These are phyloP conservation scores for Parauchenoglanis ngamensis DNA, from an alignment of 2,797 vertebrate genomes.

Conservation along the genomic window DNA sequence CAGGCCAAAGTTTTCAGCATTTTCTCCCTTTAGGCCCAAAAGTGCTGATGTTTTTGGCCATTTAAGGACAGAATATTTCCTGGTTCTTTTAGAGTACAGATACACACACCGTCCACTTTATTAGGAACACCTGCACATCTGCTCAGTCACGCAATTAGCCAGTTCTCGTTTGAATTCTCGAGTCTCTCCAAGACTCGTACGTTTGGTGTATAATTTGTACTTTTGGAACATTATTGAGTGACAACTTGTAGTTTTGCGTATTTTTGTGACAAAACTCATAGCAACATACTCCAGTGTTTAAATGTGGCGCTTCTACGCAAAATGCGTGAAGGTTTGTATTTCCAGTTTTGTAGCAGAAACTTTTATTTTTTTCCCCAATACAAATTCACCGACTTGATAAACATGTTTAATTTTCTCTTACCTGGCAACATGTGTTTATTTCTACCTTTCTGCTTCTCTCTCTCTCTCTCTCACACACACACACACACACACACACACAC, in stretches of 20 bases:
- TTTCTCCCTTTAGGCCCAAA: not conserved
- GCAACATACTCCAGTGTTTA: too few relatives aligned
- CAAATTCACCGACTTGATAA: not conserved
- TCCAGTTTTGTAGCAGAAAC: not conserved
- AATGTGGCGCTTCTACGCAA: too few relatives aligned
- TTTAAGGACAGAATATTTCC: not conserved
- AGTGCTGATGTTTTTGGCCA: not conserved
- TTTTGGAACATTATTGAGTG: not conserved
- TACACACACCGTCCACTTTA: not conserved
- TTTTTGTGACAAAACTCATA: too few relatives aligned
- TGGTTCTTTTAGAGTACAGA: not conserved
- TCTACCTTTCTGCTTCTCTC: not conserved
- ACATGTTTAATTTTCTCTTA: not conserved
- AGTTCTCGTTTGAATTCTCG: not conserved
- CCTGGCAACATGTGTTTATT: not conserved
- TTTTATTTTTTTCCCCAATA: too few relatives aligned
- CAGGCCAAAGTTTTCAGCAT: not conserved
- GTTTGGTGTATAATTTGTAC: not conserved
- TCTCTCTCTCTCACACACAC: not conserved
- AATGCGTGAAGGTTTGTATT: too few relatives aligned
- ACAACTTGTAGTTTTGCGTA: too few relatives aligned
- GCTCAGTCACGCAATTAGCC: not conserved
- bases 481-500: slow-evolving; percentile 8
- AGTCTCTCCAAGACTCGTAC: not conserved
- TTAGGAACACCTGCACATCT: not conserved